Conservation (phyloP, 2,113 vertebrate genomes). For the Myotis yumanensis region DNA sequence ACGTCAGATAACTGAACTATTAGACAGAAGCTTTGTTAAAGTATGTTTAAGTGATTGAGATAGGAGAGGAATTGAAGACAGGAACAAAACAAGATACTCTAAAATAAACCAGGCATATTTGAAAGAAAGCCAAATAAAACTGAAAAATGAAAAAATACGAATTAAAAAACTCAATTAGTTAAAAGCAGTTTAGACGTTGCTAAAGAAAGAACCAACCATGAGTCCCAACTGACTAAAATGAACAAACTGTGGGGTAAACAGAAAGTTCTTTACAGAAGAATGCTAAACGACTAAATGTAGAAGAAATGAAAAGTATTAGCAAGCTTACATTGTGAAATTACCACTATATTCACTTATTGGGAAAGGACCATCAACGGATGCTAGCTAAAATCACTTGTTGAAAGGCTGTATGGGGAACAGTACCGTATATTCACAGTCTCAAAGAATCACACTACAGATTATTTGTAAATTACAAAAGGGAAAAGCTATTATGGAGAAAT, state of each 20-base stretch:
- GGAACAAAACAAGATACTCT: neutral
- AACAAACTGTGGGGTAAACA: neutral
- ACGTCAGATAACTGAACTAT: neutral
- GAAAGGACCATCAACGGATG: neutral
- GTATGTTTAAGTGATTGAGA: neutral
- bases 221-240: neutral
- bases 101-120: neutral
- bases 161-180: neutral
- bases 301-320: neutral
- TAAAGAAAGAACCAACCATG: neutral
- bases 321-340: neutral
- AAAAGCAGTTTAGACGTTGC: neutral
- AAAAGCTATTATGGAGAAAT: neutral
- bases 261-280: neutral
- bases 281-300: neutral
- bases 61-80: slow-evolving; percentile 2
- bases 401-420: neutral
- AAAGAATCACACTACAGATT: neutral
- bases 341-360: neutral
- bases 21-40: neutral
- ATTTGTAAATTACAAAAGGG: neutral
- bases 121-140: slow-evolving; percentile 41
- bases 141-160: neutral
- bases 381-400: neutral
- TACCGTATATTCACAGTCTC: neutral